Conservation (phyloP, 2,888 invertebrate species). For the Cerceris ruficornis region DNA sequence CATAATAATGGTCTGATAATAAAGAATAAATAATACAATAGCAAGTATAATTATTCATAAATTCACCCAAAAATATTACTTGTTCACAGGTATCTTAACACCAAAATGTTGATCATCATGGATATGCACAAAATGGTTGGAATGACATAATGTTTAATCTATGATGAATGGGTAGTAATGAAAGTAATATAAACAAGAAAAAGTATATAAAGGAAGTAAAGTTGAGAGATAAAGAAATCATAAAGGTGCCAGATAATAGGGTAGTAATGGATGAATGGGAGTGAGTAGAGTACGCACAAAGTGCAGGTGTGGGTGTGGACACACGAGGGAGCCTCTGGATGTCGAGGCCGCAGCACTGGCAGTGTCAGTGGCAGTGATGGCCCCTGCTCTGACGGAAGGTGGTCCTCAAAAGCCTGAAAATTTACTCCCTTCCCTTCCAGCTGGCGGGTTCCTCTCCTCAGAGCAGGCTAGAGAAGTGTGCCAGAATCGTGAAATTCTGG, state of each 20-base stretch:
- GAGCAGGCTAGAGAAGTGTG: slow-evolving; percentile 80
- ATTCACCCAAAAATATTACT: background rate
- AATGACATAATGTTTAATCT: slow-evolving; percentile 40
- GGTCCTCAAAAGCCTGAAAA: slow-evolving; percentile 81
- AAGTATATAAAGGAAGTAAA: slow-evolving; percentile 1
- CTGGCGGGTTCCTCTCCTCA: slow-evolving; percentile 79
- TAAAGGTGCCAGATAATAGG: slow-evolving; percentile 46
- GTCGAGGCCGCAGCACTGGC: slow-evolving; percentile 80
- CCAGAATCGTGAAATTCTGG: slow-evolving; percentile 79
- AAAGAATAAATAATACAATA: too few relatives aligned
- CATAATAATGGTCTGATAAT: too few relatives aligned
- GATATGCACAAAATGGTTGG: slow-evolving; percentile 31
- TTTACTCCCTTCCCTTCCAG: slow-evolving; percentile 78
- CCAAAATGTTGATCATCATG: slow-evolving; percentile 34
- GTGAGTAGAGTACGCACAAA: slow-evolving; percentile 76
- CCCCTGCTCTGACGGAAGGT: slow-evolving; percentile 95
- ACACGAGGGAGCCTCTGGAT: slow-evolving; percentile 80
- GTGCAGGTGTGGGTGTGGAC: slow-evolving; percentile 74
- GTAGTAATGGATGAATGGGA: slow-evolving; percentile 81
- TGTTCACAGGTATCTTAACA: slow-evolving; percentile 41
- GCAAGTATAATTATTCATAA: background rate
- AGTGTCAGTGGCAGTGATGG: slow-evolving; percentile 90
- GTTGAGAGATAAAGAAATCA: slow-evolving; percentile 16
- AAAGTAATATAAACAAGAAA: slow-evolving; percentile 1
- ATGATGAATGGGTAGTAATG: slow-evolving; percentile 21